Evolutionary conservation across 1,140 invertebrate genomes (phyloP), one percentile per base, ranked within the genome.

Genomic region (Riptortus pedestris): DNA sequence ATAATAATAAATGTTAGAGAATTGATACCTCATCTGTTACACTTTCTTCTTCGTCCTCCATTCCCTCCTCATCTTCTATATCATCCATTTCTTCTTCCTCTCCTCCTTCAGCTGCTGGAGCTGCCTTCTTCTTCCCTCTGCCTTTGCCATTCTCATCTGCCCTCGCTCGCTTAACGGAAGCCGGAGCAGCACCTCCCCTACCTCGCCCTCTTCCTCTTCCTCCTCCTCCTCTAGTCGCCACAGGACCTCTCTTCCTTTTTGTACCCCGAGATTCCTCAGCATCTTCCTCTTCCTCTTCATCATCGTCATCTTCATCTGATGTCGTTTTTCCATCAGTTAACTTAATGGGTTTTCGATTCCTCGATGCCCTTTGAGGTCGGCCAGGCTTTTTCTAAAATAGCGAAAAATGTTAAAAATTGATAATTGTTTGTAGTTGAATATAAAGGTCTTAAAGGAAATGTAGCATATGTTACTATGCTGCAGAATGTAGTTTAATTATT

Each of bases 41-140:
- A 27, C 51, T 64, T 2, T 43, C 58, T 33, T 60, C 51, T 24
- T 55, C 51, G 26, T 55, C 51, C 31, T 63, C 47, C 0, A 29
- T 2, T 28, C 28, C 62, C 26, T 63, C 62, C n/a, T 62, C 65
- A 2, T 62, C 65, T 4, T 65, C 62, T 4, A 47, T 20, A 43
- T 63, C 63, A n/a, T 65, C 63, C 14, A 22, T 28, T 20, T 65
- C 63, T 14, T 65, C 63, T 11, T 65, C 63, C 45, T 67, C 66
- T 1, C 51, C 60, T 3, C 45, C 57, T 27, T 60, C 60, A 11
- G 62, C 27, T 14, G 27, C 20, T 2, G 12, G 27, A 16, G 22
- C 52, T 7, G 14, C 63, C 60, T 51, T 60, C 24, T 65, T 59
- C n/a, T 43, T 43, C n/a, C 38, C 57, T 43, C 52, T 60, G 16